Evolutionary conservation across 2,113 vertebrate species (phyloP).

Genomic region (Aptenodytes patagonicus): DNA sequence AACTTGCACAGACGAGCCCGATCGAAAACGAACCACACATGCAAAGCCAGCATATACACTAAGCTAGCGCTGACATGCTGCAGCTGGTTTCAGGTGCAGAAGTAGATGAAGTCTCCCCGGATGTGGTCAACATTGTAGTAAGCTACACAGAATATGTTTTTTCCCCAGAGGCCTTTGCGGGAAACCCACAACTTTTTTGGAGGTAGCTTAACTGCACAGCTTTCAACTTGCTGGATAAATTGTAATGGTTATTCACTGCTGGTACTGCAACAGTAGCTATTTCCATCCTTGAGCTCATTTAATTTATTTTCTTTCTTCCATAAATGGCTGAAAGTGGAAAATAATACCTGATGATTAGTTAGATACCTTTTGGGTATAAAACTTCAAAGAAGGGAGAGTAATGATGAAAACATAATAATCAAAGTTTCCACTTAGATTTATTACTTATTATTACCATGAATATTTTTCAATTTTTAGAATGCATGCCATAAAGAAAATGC

Average conservation of each 20-base stretch:
- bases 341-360: conserved; percentile 23
- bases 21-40: background rate
- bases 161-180: conserved; percentile 59
- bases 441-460: conserved; percentile 1
- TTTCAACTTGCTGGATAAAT: conserved; percentile 17
- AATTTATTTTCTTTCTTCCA: conserved; percentile 16
- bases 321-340: conserved; percentile 35
- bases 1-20: background rate
- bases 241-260: background rate
- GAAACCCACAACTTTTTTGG: conserved; percentile 47
- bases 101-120: background rate
- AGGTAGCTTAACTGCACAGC: background rate
- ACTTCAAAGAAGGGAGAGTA: conserved; percentile 21
- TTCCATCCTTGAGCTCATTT: conserved; percentile 23
- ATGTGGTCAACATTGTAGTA: conserved; percentile 49
- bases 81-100: background rate
- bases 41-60: background rate
- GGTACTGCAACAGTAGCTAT: background rate
- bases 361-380: conserved; percentile 46
- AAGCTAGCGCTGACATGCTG: background rate
- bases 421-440: conserved; percentile 9
- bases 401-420: conserved; percentile 11
- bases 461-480: conserved; percentile 41
- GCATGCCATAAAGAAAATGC: background rate
- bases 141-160: background rate